Evolutionary conservation across 2,113 vertebrate genomes (phyloP).

Genomic region (Rostratula benghalensis): DNA sequence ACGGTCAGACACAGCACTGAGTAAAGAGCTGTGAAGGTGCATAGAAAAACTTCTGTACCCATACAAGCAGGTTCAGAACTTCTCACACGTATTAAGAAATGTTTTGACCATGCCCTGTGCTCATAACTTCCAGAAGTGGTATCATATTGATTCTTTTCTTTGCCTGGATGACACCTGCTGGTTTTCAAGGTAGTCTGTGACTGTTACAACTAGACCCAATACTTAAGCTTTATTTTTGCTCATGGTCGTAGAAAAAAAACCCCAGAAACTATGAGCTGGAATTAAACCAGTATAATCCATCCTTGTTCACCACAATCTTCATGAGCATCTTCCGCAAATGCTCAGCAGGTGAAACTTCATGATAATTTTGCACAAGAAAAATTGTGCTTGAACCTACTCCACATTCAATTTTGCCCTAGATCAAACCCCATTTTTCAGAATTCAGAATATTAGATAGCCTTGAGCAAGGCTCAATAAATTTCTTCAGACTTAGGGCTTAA

Average conservation of each 20-base stretch:
- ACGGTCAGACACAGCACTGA: neutral
- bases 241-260: neutral
- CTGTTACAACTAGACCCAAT: neutral
- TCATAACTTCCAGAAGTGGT: neutral
- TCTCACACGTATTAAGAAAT: neutral
- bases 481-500: neutral
- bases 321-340: accelerated
- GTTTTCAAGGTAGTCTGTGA: neutral
- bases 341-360: neutral
- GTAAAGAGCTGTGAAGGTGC: neutral
- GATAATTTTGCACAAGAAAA: neutral
- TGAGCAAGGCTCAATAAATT: neutral
- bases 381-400: neutral
- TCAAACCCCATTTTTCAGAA: neutral
- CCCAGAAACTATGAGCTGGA: neutral
- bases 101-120: neutral
- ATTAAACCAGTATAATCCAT: neutral
- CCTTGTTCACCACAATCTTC: neutral
- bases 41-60: neutral
- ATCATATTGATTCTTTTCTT: neutral
- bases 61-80: neutral
- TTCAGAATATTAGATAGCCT: neutral
- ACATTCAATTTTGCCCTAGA: neutral
- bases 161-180: neutral
- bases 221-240: neutral